These are phyloP conservation scores for Equus przewalskii DNA, from an alignment of 2,113 vertebrate genomes.

Conservation along the genomic window DNA sequence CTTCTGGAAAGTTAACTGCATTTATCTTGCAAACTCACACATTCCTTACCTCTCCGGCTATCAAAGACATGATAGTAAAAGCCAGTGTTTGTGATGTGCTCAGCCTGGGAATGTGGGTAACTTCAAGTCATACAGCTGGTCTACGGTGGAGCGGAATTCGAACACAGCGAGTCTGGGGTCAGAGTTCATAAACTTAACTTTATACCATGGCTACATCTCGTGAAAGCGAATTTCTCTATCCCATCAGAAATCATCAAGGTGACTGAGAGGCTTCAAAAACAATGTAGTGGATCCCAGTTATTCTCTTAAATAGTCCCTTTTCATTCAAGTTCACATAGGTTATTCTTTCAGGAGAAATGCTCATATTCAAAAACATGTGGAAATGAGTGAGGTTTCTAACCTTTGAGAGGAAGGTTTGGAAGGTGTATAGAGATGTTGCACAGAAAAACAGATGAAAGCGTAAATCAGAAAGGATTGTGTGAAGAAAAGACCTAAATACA, in stretches of 20 bases:
- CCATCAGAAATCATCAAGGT: not conserved
- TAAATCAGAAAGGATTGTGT: not conserved
- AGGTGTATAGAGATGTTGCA: not conserved
- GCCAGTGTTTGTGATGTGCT: not conserved
- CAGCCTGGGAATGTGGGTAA: not conserved
- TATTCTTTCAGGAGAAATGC: not conserved
- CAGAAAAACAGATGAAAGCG: not conserved
- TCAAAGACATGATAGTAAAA: not conserved
- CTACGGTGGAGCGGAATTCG: not conserved
- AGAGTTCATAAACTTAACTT: not conserved
- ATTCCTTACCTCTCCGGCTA: not conserved
- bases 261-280: not conserved
- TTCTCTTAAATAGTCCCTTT: not conserved
- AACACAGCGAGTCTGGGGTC: not conserved
- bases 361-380: not conserved
- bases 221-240: not conserved
- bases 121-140: not conserved
- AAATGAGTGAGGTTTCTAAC: not conserved
- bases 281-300: not conserved
- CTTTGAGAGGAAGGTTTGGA: not conserved
- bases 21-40: not conserved
- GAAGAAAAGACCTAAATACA: not conserved
- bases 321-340: not conserved
- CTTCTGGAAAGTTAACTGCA: not conserved
- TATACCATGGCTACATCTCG: not conserved